A percentile compares a stretch with the other conserved stretches of the same genome.
Conservation (phyloP, 2,797 vertebrate species). For the Megaceryle alcyon region DNA sequence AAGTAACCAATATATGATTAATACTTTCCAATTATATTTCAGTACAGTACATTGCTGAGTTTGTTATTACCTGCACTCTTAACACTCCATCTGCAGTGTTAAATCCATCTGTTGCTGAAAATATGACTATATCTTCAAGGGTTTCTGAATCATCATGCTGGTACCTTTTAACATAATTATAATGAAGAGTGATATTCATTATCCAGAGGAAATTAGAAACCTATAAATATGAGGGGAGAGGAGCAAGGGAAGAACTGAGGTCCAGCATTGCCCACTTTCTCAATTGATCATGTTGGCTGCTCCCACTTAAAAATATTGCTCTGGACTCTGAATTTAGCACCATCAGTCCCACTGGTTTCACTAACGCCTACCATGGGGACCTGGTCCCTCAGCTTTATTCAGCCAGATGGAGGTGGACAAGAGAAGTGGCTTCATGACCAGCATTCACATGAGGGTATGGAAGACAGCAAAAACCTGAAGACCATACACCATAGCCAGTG, state of each 20-base stretch:
- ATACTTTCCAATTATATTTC: constrained; percentile 77
- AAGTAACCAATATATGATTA: constrained; percentile 76
- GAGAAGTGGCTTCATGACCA: neutral
- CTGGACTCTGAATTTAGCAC: neutral
- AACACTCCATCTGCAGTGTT: constrained; percentile 84
- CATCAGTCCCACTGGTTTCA: neutral
- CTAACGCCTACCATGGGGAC: neutral
- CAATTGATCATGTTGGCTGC: constrained; percentile 20
- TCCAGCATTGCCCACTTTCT: constrained; percentile 25
- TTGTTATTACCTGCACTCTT: constrained; percentile 84
- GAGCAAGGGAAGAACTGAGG: constrained; percentile 1
- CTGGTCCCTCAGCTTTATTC: neutral
- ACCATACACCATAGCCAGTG: neutral
- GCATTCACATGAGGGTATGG: neutral
- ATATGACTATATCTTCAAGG: constrained; percentile 80
- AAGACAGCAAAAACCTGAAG: neutral
- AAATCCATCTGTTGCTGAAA: constrained; percentile 87
- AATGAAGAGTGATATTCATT: constrained; percentile 69
- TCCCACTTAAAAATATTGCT: neutral
- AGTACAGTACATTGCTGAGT: constrained; percentile 74
- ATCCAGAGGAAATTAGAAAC: constrained; percentile 69
- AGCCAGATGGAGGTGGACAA: neutral
- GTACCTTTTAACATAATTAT: constrained; percentile 84
- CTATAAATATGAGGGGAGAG: constrained; percentile 62
- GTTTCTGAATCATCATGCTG: constrained; percentile 91